Evolutionary conservation across 2,113 vertebrate genomes (phyloP).

Genomic region (Brienomyrus brachyistius): DNA sequence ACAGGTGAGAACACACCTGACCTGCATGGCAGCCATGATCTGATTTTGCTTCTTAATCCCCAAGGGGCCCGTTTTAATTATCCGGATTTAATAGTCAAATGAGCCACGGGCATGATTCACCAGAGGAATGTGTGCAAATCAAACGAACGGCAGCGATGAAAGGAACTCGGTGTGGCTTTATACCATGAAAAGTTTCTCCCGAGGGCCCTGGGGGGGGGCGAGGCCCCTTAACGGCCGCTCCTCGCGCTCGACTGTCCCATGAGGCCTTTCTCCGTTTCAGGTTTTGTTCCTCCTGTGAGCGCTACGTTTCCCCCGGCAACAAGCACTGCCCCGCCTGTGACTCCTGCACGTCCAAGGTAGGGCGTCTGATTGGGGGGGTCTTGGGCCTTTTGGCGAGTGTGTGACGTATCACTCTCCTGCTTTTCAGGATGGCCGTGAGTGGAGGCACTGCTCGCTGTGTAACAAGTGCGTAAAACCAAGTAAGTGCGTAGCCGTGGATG

Average conservation of each 20-base stretch:
- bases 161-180: background rate
- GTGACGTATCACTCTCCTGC: constrained; percentile 24
- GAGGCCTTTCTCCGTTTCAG: constrained; percentile 47
- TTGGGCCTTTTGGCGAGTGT: background rate
- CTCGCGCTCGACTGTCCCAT: background rate
- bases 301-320: constrained; percentile 76
- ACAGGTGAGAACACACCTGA: constrained; percentile 65
- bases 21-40: background rate
- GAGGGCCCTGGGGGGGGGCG: background rate
- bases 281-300: constrained; percentile 74
- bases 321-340: constrained; percentile 80
- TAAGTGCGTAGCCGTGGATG: constrained; percentile 50
- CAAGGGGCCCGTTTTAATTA: background rate
- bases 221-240: background rate
- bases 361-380: background rate
- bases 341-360: constrained; percentile 88
- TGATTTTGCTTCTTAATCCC: background rate
- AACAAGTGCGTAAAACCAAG: constrained; percentile 88
- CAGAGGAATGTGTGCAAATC: background rate
- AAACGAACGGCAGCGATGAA: background rate
- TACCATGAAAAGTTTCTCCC: background rate
- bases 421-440: constrained; percentile 78
- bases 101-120: background rate
- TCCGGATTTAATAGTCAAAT: background rate
- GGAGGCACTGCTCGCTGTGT: constrained; percentile 82